Evolutionary conservation across 2,888 invertebrate genomes (phyloP).

Genomic region (Drosophila parthenogenetica): DNA sequence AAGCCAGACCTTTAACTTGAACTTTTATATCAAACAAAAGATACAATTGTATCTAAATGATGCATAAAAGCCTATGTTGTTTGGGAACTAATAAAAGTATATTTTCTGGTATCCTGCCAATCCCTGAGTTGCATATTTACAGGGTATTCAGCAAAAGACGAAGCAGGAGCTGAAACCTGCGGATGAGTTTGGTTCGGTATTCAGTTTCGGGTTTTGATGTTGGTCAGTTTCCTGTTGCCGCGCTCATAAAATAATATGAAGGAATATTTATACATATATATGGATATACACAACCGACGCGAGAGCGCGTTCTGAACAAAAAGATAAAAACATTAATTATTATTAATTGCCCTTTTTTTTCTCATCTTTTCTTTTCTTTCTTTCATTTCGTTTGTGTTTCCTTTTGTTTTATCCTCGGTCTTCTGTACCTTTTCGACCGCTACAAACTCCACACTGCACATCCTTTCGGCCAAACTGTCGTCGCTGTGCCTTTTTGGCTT

Average conservation of each 20-base stretch:
- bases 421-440: conserved; percentile 28
- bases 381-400: conserved; percentile 24
- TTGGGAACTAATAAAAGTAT: no score
- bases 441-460: conserved; percentile 22
- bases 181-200: conserved; percentile 45
- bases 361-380: conserved; percentile 16
- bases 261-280: conserved; percentile 23
- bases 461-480: conserved; percentile 71
- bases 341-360: conserved; percentile 82
- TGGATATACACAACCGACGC: conserved; percentile 13
- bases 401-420: conserved; percentile 59
- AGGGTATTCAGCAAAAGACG: conserved; percentile 38
- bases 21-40: no score
- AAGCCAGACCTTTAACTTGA: no score
- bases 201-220: conserved; percentile 57
- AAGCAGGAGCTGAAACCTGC: conserved; percentile 13
- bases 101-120: no score
- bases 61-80: no score
- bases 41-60: not conserved
- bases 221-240: conserved; percentile 71
- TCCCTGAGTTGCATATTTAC: no score
- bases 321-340: conserved; percentile 84
- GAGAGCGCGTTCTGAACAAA: conserved; percentile 53
- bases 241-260: conserved; percentile 28
- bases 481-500: conserved; percentile 58